Conservation (phyloP, 2,888 invertebrate genomes). For the Linhomoeus sp. region DNA sequence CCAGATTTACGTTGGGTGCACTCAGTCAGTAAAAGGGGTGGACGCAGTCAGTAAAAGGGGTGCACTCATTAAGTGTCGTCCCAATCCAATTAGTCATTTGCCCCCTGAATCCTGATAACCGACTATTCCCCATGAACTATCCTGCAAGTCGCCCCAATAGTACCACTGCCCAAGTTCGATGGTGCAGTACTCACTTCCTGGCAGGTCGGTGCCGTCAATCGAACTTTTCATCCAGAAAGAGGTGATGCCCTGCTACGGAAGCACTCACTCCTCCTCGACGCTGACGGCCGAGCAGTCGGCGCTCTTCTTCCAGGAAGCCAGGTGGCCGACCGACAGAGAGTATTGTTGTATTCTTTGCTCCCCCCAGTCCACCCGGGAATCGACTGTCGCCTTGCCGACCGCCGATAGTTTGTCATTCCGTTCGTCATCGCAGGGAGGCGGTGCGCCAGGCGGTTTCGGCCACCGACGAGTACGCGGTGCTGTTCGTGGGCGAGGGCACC, state of each 20-base stretch:
- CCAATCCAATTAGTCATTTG: no score
- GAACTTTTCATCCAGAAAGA: conserved; percentile 60
- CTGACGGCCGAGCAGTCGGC: conserved; percentile 69
- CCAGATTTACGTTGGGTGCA: no score
- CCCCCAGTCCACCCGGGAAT: no score
- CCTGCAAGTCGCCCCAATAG: no score
- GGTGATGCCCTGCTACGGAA: conserved; percentile 62
- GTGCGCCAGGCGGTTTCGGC: conserved; percentile 59
- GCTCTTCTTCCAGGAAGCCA: conserved; percentile 50
- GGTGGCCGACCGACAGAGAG: conserved; percentile 12
- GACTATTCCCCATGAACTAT: no score
- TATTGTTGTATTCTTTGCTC: no score
- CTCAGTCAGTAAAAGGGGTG: no score
- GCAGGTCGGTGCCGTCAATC: conserved; percentile 53
- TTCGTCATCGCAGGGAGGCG: conserved; percentile 44
- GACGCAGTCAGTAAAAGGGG: no score
- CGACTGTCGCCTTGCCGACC: background rate
- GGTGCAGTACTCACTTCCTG: no score
- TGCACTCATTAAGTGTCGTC: no score
- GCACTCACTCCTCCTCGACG: conserved; percentile 57
- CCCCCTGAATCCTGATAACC: no score
- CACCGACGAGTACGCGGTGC: conserved; percentile 53
- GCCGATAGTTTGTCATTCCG: background rate
- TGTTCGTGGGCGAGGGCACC: conserved; percentile 52
- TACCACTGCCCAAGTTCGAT: no score